Evolutionary conservation across 2,888 invertebrate genomes (phyloP).

Genomic region (Ceramica pisi): DNA sequence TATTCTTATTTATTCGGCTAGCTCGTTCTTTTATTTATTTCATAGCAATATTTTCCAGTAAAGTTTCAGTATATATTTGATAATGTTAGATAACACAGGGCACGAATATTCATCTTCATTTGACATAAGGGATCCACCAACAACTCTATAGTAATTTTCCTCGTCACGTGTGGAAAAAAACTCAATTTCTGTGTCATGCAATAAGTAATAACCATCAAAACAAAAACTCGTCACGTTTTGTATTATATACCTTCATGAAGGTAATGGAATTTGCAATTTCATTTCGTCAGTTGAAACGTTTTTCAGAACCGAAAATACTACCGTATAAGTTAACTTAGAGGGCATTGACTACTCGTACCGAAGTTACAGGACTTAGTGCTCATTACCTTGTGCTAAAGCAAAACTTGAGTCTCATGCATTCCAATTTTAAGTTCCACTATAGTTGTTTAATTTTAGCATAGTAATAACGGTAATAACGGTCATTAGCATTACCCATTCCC

Average conservation of each 20-base stretch:
- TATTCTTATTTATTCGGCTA: too few species aligned
- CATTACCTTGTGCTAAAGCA: constrained; percentile 45
- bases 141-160: constrained; percentile 18
- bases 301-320: constrained; percentile 23
- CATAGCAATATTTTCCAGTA: neutral
- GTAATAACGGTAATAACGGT: neutral
- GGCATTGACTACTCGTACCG: neutral
- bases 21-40: neutral
- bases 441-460: neutral
- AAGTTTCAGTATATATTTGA: neutral
- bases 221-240: constrained; percentile 64
- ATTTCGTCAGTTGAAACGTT: constrained; percentile 35
- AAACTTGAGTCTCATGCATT: constrained; percentile 32
- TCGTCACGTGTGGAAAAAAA: constrained; percentile 34
- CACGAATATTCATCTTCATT: constrained; percentile 34
- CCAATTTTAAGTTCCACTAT: neutral
- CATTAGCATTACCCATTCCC: neutral
- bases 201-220: constrained; percentile 63
- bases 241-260: constrained; percentile 45
- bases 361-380: neutral
- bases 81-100: neutral
- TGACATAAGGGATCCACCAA: constrained; percentile 26
- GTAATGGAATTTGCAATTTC: constrained; percentile 64
- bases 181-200: constrained; percentile 46
- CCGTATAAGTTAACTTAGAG: neutral